Percentiles rank a stretch among this genome's conserved stretches.
These are phyloP conservation scores for Psittacara wagleri DNA, from an alignment of 2,113 vertebrate genomes.

Conservation along the genomic window DNA sequence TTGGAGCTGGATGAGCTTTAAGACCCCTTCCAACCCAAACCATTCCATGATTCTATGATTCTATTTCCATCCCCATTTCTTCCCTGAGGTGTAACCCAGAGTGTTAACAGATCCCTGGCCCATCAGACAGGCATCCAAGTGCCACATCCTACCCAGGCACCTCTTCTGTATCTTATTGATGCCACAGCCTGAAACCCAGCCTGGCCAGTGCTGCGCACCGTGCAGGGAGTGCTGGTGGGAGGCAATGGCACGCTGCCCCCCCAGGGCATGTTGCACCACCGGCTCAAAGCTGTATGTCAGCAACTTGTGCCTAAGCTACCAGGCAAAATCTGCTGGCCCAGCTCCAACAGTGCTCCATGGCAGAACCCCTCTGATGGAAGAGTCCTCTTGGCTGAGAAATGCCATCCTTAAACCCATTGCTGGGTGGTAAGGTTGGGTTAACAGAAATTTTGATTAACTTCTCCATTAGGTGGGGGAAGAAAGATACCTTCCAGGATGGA, in stretches of 20 bases:
- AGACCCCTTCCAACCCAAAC: background rate
- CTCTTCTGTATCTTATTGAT: background rate
- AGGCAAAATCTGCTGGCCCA: background rate
- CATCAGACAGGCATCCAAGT: background rate
- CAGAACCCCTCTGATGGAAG: background rate
- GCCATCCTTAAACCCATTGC: background rate
- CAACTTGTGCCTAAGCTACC: background rate
- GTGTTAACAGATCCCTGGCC: too few species aligned
- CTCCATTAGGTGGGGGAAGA: background rate
- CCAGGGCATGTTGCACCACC: background rate
- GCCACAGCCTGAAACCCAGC: background rate
- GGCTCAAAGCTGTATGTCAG: background rate
- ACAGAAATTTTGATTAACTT: too few species aligned
- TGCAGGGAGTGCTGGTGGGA: background rate
- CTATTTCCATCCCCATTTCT: background rate
- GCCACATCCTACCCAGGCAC: background rate
- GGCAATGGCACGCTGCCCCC: background rate
- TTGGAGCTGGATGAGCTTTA: background rate
- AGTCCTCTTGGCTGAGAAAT: background rate
- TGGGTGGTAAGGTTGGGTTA: background rate
- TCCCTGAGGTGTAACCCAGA: background rate
- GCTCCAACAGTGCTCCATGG: background rate
- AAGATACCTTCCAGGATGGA: background rate
- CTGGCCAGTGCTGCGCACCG: rapidly evolving
- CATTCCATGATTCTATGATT: background rate